phyloP scores from a whole-genome alignment of 2,113 vertebrate genomes.

The Hoplias malabaricus region DNA sequence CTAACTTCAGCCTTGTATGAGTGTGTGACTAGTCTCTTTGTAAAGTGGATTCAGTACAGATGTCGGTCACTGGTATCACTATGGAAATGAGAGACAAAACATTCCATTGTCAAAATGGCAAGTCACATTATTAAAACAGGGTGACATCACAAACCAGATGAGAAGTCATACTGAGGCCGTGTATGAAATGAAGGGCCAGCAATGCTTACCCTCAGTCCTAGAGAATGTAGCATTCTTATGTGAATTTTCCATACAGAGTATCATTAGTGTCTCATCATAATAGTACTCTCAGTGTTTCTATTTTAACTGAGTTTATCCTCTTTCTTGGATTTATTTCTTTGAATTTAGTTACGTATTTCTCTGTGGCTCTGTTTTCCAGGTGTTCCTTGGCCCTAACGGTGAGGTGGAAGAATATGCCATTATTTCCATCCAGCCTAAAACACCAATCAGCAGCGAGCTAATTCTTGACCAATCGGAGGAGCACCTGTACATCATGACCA shows the following conservation, averaged over 20 bases:
- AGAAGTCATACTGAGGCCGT: constrained; percentile 13
- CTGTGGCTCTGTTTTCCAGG: constrained; percentile 71
- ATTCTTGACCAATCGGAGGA: constrained; percentile 84
- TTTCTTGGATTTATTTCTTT: background rate
- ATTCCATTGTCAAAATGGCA: constrained; percentile 27
- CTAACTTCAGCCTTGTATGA: background rate
- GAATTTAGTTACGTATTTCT: background rate
- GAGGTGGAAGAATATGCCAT: constrained; percentile 80
- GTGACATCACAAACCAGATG: constrained; percentile 34
- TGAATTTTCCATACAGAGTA: too few relatives aligned
- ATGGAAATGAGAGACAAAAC: constrained; percentile 6
- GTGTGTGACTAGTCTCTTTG: constrained; percentile 40
- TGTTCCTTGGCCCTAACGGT: constrained; percentile 82
- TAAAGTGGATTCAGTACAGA: constrained; percentile 29
- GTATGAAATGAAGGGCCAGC: background rate
- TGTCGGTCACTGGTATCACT: constrained; percentile 19
- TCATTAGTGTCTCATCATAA: too few relatives aligned
- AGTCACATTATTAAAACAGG: constrained; percentile 7
- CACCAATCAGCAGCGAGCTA: constrained; percentile 85
- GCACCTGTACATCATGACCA: constrained; percentile 92
- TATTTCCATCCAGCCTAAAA: constrained; percentile 77
- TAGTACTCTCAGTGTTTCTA: too few relatives aligned
- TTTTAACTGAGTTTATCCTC: too few relatives aligned
- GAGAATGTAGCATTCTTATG: too few relatives aligned
- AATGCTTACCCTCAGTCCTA: too few relatives aligned